These are phyloP conservation scores for Drosophila mettleri DNA, from an alignment of 2,888 invertebrate species.

Conservation along the genomic window DNA sequence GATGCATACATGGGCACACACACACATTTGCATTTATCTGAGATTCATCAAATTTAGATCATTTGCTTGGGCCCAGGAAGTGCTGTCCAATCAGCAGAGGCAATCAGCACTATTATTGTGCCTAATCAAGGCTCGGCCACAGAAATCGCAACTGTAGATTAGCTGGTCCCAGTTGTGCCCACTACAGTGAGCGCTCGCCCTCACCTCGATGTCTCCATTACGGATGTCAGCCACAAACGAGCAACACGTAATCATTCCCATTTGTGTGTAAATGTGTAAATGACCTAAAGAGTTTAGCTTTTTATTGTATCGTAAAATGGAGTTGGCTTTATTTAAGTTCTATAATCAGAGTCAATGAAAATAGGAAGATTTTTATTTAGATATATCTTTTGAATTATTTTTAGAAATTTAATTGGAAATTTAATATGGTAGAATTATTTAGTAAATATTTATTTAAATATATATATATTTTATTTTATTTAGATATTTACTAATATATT, in stretches of 20 bases:
- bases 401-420: no score
- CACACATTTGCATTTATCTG: conserved; percentile 44
- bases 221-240: conserved; percentile 1
- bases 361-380: background rate
- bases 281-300: no score
- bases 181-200: background rate
- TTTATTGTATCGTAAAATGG: background rate
- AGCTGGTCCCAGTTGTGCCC: conserved; percentile 5
- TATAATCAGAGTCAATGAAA: background rate
- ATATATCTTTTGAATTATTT: background rate
- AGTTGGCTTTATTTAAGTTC: background rate
- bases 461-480: no score
- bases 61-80: conserved; percentile 39
- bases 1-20: conserved; percentile 40
- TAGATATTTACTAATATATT: no score
- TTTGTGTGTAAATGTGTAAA: conserved; percentile 2
- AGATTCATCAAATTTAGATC: conserved; percentile 73
- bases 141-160: conserved; percentile 47
- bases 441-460: no score
- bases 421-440: no score
- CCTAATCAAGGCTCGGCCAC: conserved; percentile 65
- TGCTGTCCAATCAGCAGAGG: conserved; percentile 57
- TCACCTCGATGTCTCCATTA: background rate
- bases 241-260: conserved; percentile 1
- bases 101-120: conserved; percentile 77